Base-by-base conservation (phyloP, 2,888 invertebrate species). In the Diachrysia chrysitis region DNA sequence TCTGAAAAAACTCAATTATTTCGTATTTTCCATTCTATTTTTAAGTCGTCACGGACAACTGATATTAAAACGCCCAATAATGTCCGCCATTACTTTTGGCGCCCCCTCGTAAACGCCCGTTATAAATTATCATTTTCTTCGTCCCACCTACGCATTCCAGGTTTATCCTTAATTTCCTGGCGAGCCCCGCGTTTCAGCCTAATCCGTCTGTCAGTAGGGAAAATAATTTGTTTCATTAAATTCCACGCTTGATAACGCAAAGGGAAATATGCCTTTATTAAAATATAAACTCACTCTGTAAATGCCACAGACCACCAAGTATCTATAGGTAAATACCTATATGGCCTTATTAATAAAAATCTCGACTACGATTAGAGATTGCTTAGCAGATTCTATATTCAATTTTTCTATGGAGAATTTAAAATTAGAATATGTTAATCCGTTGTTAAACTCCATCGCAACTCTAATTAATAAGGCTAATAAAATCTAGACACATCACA, bases 81-180 rank as follows among this genome's bases (percentile, higher is more conserved):
- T 82, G 69, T 66, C 73, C 32, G 66, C 74, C 76, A 83, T 84
- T 76, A 70, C 66, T 83, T 73, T 75, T n/a, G 64, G 53, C 66
- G 63, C 63, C 71, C 81, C 82, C 78, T 76, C 71, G 70, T 63
- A 70, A 71, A 72, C 81, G 82, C 81, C 81, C 76, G 73, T 73
- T 78, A 85, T 85, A 81, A 84, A 80, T 82, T 73, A 73, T 73
- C 58, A 80, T 83, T 77, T 81, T 73, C 74, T 67, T 76, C 79
- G 78, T 80, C 78, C 79, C 77, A 83, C 82, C 80, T 76, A 77
- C 77, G 71, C 75, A 71, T 77, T 68, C 66, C 64, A 73, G 71
- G 76, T 75, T 81, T 69, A 75, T 76, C 63, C 80, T 68, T 81
- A 58, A 69, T 84, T 83, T 76, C 73, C 70, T 59, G 67, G 32